A percentile compares a stretch with the other conserved stretches of the same genome.
Evolutionary conservation across 2,888 invertebrate species (phyloP).

Genomic region (Ethmia dodecea): DNA sequence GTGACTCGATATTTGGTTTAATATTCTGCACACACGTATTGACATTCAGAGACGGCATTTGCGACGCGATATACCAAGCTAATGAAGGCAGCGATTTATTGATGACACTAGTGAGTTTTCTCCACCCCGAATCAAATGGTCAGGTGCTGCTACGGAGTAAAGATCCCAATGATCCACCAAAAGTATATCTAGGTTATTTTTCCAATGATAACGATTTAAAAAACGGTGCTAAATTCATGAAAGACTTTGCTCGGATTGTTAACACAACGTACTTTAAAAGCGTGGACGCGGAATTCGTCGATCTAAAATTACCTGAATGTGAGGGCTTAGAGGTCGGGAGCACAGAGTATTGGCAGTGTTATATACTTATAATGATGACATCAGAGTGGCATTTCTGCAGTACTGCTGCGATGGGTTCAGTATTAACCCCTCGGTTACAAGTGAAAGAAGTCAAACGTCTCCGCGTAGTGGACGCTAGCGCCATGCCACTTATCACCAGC

Average conservation of each 20-base stretch:
- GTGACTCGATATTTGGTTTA: conserved; percentile 49
- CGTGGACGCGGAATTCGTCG: conserved; percentile 37
- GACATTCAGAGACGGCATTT: background rate
- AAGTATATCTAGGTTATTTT: background rate
- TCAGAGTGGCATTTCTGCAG: conserved; percentile 48
- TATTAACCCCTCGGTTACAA: background rate
- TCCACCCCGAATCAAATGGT: background rate
- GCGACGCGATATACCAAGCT: background rate
- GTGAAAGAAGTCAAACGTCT: background rate
- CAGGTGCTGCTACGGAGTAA: background rate
- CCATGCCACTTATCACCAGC: background rate
- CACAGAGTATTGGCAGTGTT: conserved; percentile 52
- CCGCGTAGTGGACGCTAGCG: conserved; percentile 1
- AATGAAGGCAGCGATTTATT: background rate
- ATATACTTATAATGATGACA: conserved; percentile 37
- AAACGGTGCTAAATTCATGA: background rate
- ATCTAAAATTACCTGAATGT: conserved; percentile 38
- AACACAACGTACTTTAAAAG: conserved; percentile 41
- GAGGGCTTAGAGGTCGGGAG: conserved; percentile 34
- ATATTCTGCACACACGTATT: background rate
- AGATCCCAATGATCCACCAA: background rate
- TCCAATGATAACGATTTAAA: background rate
- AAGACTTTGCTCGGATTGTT: conserved; percentile 19
- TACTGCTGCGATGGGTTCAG: background rate
- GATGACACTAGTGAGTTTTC: background rate